A percentile compares a stretch with the other conserved stretches of the same genome.
phyloP scores from a whole-genome alignment of 92 coral and sea anemone genomes.

The Anthopleura xanthogrammica region DNA sequence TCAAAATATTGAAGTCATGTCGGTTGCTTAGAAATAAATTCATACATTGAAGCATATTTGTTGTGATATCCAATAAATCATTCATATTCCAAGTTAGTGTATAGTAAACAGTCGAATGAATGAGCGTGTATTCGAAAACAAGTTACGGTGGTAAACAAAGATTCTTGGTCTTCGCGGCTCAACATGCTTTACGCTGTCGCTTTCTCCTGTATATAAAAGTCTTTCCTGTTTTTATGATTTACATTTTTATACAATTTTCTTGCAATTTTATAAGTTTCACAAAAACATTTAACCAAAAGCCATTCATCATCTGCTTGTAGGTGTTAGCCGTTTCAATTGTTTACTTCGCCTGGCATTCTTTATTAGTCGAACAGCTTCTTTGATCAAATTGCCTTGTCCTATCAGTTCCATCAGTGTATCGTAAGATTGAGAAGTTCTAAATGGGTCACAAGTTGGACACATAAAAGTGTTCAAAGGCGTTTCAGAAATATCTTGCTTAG shows the following conservation, averaged over 20 bases:
- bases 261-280: neutral
- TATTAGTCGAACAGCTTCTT: slow-evolving; percentile 80
- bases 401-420: slow-evolving; percentile 67
- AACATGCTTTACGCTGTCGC: neutral
- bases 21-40: neutral
- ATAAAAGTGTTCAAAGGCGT: slow-evolving; percentile 56
- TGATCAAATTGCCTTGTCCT: slow-evolving; percentile 75
- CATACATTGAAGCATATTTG: neutral
- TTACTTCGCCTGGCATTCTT: slow-evolving; percentile 59
- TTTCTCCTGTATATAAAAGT: neutral
- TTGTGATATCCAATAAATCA: neutral
- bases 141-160: slow-evolving; percentile 9
- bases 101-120: neutral
- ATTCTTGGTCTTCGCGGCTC: neutral
- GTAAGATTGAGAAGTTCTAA: slow-evolving; percentile 77
- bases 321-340: slow-evolving; percentile 80
- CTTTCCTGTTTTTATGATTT: neutral
- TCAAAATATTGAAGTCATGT: neutral
- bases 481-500: slow-evolving; percentile 30
- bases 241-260: neutral
- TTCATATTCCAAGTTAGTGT: neutral
- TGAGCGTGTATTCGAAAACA: slow-evolving; percentile 4
- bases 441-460: slow-evolving; percentile 82
- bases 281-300: neutral
- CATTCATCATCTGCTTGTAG: slow-evolving; percentile 48